phyloP scores from a whole-genome alignment of 2,113 vertebrate species.

The Eleginops maclovinus region DNA sequence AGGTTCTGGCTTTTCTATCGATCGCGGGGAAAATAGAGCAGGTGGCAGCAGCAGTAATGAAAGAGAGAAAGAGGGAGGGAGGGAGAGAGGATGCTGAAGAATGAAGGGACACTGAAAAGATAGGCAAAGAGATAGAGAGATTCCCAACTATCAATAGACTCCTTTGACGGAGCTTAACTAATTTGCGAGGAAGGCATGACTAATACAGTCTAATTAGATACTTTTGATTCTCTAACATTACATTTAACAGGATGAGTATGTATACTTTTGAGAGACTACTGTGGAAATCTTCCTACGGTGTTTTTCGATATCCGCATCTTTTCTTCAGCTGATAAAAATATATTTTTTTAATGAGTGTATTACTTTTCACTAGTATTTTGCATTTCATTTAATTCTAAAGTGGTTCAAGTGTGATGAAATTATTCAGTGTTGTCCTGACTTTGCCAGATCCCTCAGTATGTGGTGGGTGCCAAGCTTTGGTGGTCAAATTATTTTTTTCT shows the following conservation, averaged over 20 bases:
- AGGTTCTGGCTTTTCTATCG: slow-evolving; percentile 72
- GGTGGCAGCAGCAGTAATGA: slow-evolving; percentile 66
- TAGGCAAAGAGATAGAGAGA: slow-evolving; percentile 47
- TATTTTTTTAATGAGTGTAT: neutral
- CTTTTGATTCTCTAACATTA: slow-evolving; percentile 3
- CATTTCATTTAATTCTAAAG: slow-evolving; percentile 22
- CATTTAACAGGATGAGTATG: slow-evolving; percentile 3
- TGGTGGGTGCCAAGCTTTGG: neutral
- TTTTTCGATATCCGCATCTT: neutral
- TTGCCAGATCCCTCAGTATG: neutral
- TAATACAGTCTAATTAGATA: slow-evolving; percentile 43
- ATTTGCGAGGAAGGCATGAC: slow-evolving; percentile 28
- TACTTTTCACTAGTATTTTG: neutral
- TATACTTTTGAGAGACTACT: neutral
- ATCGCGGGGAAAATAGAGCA: slow-evolving; percentile 65
- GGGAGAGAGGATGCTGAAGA: slow-evolving; percentile 50
- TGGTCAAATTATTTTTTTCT: neutral
- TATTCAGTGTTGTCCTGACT: neutral
- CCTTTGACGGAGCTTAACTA: slow-evolving; percentile 39
- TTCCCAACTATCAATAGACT: slow-evolving; percentile 51
- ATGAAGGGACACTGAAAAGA: slow-evolving; percentile 44
- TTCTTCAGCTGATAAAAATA: neutral
- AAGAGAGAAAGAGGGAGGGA: slow-evolving; percentile 39
- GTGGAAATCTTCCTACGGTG: slow-evolving; percentile 18
- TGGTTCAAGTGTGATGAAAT: neutral